These are phyloP conservation scores for Phrynosoma platyrhinos DNA, from an alignment of 2,113 vertebrate genomes.

Conservation along the genomic window DNA sequence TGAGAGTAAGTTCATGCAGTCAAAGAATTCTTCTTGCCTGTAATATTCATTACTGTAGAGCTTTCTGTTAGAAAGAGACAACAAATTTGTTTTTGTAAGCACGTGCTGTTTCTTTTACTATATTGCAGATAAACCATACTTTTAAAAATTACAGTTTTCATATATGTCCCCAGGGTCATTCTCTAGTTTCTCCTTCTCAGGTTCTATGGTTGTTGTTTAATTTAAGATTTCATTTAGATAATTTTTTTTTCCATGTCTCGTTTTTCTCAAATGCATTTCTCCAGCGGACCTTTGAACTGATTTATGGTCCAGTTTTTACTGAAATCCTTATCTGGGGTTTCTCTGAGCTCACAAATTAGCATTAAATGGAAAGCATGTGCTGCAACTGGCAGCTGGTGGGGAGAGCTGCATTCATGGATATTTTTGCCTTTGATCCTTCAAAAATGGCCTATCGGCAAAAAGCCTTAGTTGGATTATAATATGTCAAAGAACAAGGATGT, in stretches of 20 bases:
- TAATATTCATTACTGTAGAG: slow-evolving; percentile 2
- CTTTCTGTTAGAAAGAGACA: not conserved
- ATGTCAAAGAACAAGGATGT: slow-evolving; percentile 2
- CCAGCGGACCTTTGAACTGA: slow-evolving; percentile 22
- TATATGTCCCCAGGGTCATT: not conserved
- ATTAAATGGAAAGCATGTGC: slow-evolving; percentile 23
- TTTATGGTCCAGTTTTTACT: slow-evolving; percentile 23
- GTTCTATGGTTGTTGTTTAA: not conserved
- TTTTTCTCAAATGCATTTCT: slow-evolving; percentile 29
- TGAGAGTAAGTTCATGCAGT: not conserved
- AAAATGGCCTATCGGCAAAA: not conserved
- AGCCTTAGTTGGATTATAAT: not conserved
- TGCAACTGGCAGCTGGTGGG: not conserved
- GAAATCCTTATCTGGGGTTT: slow-evolving; percentile 10
- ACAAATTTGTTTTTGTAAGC: not conserved
- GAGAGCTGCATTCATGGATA: slow-evolving; percentile 5
- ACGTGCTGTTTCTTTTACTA: not conserved
- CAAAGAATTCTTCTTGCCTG: not conserved
- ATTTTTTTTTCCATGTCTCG: not conserved
- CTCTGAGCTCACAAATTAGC: slow-evolving; percentile 8
- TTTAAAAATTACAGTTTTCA: not conserved
- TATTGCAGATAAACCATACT: not conserved
- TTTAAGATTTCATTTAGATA: not conserved
- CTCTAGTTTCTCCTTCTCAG: not conserved
- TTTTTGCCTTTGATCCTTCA: slow-evolving; percentile 21